phyloP scores from a whole-genome alignment of 2,888 invertebrate genomes.

The Caenorhabditis sp. region DNA sequence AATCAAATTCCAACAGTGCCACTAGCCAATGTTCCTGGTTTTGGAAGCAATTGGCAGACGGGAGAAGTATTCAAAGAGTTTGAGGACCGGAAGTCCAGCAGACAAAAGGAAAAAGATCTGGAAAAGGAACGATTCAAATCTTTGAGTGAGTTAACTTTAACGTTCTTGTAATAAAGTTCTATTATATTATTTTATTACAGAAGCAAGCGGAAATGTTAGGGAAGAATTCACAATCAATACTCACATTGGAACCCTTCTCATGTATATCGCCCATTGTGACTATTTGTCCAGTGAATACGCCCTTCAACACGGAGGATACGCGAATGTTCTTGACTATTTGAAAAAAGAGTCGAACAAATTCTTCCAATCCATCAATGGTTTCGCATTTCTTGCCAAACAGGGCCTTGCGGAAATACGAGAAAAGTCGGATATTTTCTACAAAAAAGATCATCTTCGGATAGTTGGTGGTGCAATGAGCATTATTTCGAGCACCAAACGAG shows the following conservation, averaged over 20 bases:
- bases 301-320: constrained; percentile 57
- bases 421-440: constrained; percentile 55
- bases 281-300: constrained; percentile 67
- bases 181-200: constrained; percentile 47
- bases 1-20: constrained; percentile 15
- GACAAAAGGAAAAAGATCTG: constrained; percentile 23
- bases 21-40: constrained; percentile 5
- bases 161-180: too few species aligned
- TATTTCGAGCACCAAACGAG: constrained; percentile 52
- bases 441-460: constrained; percentile 71
- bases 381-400: constrained; percentile 51
- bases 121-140: constrained; percentile 26
- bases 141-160: constrained; percentile 38
- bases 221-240: constrained; percentile 59
- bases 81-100: constrained; percentile 42
- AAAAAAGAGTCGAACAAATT: constrained; percentile 56
- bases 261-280: constrained; percentile 76
- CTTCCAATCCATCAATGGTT: constrained; percentile 54
- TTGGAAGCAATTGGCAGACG: constrained; percentile 60
- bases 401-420: constrained; percentile 48
- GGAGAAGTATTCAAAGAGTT: constrained; percentile 61
- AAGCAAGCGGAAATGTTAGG: constrained; percentile 34
- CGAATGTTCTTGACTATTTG: constrained; percentile 52
- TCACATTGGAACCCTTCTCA: constrained; percentile 58
- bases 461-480: constrained; percentile 64